Evolutionary conservation across 1,140 invertebrate genomes (phyloP).

Genomic region (Thaumetopoea pityocampa): DNA sequence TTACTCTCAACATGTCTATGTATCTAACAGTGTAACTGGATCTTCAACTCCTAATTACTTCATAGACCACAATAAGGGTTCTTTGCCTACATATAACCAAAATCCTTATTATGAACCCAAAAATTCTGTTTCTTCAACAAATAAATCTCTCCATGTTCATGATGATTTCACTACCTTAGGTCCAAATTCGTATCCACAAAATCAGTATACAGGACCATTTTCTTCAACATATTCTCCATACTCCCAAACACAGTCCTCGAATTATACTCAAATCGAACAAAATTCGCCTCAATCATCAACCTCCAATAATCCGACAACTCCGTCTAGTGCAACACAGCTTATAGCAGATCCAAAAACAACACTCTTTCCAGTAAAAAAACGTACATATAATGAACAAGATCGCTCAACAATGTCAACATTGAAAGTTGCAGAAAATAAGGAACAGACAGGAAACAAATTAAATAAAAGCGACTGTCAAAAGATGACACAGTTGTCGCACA

Average conservation of each 20-base stretch:
- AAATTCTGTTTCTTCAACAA: slow-evolving; percentile 60
- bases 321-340: slow-evolving; percentile 24
- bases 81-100: slow-evolving; percentile 60
- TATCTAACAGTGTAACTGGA: slow-evolving; percentile 68
- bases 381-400: slow-evolving; percentile 76
- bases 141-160: slow-evolving; percentile 40
- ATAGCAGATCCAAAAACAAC: slow-evolving; percentile 45
- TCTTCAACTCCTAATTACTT: slow-evolving; percentile 58
- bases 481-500: slow-evolving; percentile 26
- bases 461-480: slow-evolving; percentile 43
- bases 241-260: slow-evolving; percentile 37
- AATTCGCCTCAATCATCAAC: slow-evolving; percentile 39
- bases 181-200: slow-evolving; percentile 68
- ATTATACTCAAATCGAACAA: slow-evolving; percentile 54
- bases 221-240: slow-evolving; percentile 58
- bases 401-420: slow-evolving; percentile 16
- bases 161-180: slow-evolving; percentile 52
- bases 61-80: slow-evolving; percentile 66
- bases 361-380: slow-evolving; percentile 75
- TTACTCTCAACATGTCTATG: slow-evolving; percentile 79
- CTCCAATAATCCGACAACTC: slow-evolving; percentile 15
- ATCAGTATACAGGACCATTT: slow-evolving; percentile 64
- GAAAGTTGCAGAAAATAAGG: slow-evolving; percentile 35
- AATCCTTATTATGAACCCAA: slow-evolving; percentile 75
- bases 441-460: slow-evolving; percentile 16